Base-by-base conservation (phyloP, 1,140 invertebrate genomes). In the Drosophila sulfurigaster region DNA sequence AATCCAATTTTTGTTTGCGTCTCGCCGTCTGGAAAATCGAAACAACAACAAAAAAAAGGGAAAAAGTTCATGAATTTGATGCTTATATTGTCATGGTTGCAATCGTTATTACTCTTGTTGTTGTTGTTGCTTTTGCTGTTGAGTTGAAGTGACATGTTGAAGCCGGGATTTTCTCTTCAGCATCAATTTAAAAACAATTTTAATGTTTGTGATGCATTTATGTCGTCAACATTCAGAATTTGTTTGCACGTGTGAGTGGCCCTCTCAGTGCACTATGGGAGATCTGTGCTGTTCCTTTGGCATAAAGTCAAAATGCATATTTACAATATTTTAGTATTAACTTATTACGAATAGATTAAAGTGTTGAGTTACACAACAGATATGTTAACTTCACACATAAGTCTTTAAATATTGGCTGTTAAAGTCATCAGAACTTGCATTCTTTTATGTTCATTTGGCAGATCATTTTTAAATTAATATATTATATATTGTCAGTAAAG, bases 101-200 rank as follows among this genome's bases (percentile, higher is more conserved):
- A 51, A 16, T 51, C 20, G 6, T 4, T 45, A 28, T 35, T 46
- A 38, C 16, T 52, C 7, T 16, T n/a, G 20, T 49, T 30, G 3
- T 51, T 35, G 30, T 46, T 43, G 45, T 60, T 25, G 20, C n/a
- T 48, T 51, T 41, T 48, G 25, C 43, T 20, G 25, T 46, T 20
- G 10, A 45, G 20, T 16, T 67, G 16, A 51, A 64, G 46, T 64
- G 46, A 65, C 54, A 48, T 13, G 43, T 78, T 75, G 57, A 70
- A 62, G 69, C 41, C 60, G 66, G 68, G 52, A 43, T 73, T 80
- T 73, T 16, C 56, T 51, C 75, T 71, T 81, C 74, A 81, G 30
- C 62, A 52, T 64, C 81, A 78, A 81, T 79, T 85, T 75, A 63
- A 79, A 86, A 79, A 72, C 78, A 66, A 78, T 85, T 86, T 82